Evolutionary conservation across 1,140 invertebrate species (phyloP), one percentile per base, ranked within the genome.

Genomic region (Varroa destructor): DNA sequence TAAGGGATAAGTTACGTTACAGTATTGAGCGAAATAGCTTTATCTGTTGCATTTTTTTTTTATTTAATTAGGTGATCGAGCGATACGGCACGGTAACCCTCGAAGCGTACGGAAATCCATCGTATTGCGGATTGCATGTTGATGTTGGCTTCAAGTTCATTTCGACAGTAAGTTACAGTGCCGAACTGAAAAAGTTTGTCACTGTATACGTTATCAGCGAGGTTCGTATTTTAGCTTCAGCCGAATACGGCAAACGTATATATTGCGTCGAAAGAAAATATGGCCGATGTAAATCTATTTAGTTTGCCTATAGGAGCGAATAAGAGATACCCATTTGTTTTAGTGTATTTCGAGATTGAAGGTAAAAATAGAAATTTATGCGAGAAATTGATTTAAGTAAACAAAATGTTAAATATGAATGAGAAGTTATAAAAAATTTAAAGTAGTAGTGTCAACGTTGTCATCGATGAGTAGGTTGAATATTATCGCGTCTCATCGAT

Each of bases 61-160:
- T 25, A 25, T 25, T 25, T 25, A 25, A 25, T 25, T 25, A 67
- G 61, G 61, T 67, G 61, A 67, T 67, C 8, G 61, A 67, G 40
- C 14, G 61, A n/a, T 37, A 67, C 36, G 61, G 61, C 10, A 67
- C 61, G 40, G 61, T 67, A 36, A 67, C 61, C 12, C 46, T 67
- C 10, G 61, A 67, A 67, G 61, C 61, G 40, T 67, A 67, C 61
- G 61, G 61, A 67, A 67, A 67, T 37, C 61, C 61, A 12, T 67
- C 61, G 12, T 67, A 67, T 8, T 67, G 61, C 37, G 61, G 61
- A 2, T 37, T 67, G 2, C 61, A 67, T 46, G 61, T 67, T 37
- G 61, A 67, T 40, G 61, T 67, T 43, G 61, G 61, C 12, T 67
- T 67, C 37, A 67, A 67, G 46, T 67, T 36, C 37, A 67, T 67